phyloP scores from a whole-genome alignment of 1,140 invertebrate species.

The Caenorhabditis inopinata region DNA sequence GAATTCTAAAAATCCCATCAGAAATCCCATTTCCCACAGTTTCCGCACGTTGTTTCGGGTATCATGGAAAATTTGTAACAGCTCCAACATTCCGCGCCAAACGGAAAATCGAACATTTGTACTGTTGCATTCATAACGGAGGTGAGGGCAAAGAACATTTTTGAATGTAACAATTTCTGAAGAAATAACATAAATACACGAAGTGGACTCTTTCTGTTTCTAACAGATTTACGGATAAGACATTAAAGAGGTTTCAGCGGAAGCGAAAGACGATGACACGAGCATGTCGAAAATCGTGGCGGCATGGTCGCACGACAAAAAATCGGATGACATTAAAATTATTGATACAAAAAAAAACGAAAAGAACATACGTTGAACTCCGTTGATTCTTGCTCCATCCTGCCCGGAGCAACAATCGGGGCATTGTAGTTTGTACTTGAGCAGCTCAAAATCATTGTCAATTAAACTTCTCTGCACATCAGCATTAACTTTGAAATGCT shows the following conservation, averaged over 20 bases:
- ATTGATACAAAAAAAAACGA: background rate
- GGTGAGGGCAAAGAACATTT: constrained; percentile 64
- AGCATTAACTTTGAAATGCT: constrained; percentile 65
- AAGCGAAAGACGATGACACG: too few relatives aligned
- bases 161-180: constrained; percentile 60
- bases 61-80: constrained; percentile 64
- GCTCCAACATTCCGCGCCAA: constrained; percentile 64
- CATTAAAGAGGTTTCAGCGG: too few relatives aligned
- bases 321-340: too few relatives aligned
- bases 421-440: constrained; percentile 63
- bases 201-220: too few relatives aligned
- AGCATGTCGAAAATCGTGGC: too few relatives aligned
- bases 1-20: constrained; percentile 64
- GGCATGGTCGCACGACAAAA: too few relatives aligned
- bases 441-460: constrained; percentile 60
- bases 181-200: background rate
- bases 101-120: constrained; percentile 65
- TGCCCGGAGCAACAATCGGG: constrained; percentile 54
- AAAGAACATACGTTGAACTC: constrained; percentile 40
- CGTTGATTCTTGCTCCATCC: constrained; percentile 39
- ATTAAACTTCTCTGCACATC: constrained; percentile 55
- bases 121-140: constrained; percentile 63
- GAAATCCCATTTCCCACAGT: constrained; percentile 61
- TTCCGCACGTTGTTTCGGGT: constrained; percentile 59
- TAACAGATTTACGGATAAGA: too few relatives aligned